Conservation (phyloP, 2,113 vertebrate genomes). For the Heloderma charlesbogerti region DNA sequence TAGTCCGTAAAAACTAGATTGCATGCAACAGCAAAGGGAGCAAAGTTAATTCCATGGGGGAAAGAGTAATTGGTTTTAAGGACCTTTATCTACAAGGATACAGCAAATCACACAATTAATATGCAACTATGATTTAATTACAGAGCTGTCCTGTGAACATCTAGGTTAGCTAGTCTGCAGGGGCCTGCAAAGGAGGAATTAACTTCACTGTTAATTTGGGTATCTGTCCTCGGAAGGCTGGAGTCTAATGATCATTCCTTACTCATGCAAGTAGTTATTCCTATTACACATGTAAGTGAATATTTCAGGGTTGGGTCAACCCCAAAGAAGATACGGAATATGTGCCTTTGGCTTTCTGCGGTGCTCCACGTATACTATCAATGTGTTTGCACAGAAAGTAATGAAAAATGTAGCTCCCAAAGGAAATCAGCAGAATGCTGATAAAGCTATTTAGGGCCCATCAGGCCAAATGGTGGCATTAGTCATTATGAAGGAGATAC, state of each 20-base stretch:
- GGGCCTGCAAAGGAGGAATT: background rate
- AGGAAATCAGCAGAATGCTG: background rate
- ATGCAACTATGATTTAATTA: slow-evolving; percentile 24
- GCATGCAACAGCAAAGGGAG: background rate
- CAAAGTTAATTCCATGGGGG: background rate
- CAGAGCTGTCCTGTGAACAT: background rate
- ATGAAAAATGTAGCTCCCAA: background rate
- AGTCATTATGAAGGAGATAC: background rate
- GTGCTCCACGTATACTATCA: background rate
- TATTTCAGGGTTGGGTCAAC: background rate
- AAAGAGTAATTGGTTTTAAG: background rate
- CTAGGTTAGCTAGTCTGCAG: slow-evolving; percentile 9
- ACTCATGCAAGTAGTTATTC: background rate
- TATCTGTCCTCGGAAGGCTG: background rate
- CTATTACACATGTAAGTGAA: background rate
- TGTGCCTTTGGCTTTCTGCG: background rate
- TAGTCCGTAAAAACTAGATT: background rate
- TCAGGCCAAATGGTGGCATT: background rate
- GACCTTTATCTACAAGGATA: background rate
- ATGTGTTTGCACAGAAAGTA: background rate
- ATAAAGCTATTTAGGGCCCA: background rate
- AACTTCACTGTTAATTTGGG: background rate
- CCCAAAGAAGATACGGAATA: background rate
- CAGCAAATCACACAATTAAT: slow-evolving; percentile 9
- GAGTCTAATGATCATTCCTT: background rate